Percentiles rank a stretch among this genome's conserved stretches.
These are phyloP conservation scores for Rhorus exstirpatorius DNA, from an alignment of 2,888 invertebrate species.

Conservation along the genomic window DNA sequence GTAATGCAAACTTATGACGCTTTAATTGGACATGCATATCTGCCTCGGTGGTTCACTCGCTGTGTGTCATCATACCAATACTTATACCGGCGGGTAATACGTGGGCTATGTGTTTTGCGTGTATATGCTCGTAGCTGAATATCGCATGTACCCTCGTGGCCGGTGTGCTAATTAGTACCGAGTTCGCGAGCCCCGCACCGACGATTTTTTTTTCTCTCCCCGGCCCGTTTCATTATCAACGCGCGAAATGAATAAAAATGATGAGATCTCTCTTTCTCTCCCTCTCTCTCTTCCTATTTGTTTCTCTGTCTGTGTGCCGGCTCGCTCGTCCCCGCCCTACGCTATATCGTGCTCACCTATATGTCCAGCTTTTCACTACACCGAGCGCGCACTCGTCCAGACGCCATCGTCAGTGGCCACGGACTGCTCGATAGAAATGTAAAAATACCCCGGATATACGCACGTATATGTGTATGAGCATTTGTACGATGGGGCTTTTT, in stretches of 20 bases:
- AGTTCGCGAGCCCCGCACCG: constrained; percentile 69
- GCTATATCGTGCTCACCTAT: constrained; percentile 41
- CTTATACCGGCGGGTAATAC: constrained; percentile 19
- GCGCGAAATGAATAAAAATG: constrained; percentile 71
- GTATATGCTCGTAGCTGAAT: constrained; percentile 29
- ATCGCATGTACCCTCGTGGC: constrained; percentile 65
- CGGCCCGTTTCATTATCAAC: constrained; percentile 65
- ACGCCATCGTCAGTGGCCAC: constrained; percentile 43
- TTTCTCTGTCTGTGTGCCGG: constrained; percentile 23
- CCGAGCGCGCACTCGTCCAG: constrained; percentile 11
- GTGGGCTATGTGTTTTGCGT: constrained; percentile 7
- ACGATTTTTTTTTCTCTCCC: constrained; percentile 69
- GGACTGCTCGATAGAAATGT: constrained; percentile 45
- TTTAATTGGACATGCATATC: constrained; percentile 82
- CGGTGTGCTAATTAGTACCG: constrained; percentile 68
- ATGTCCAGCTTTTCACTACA: constrained; percentile 45
- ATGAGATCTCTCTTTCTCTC: constrained; percentile 59
- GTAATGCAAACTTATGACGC: constrained; percentile 81
- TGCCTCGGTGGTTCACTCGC: constrained; percentile 63
- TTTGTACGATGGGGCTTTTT: not conserved
- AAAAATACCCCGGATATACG: constrained; percentile 9
- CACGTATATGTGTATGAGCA: not conserved
- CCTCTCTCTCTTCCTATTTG: too few relatives aligned
- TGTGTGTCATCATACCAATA: constrained; percentile 56
- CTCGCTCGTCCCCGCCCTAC: constrained; percentile 7